These are phyloP conservation scores for Nemopilema nomurai DNA, from an alignment of 30 jellyfish, hydroid and myxozoan genomes.

Conservation along the genomic window DNA sequence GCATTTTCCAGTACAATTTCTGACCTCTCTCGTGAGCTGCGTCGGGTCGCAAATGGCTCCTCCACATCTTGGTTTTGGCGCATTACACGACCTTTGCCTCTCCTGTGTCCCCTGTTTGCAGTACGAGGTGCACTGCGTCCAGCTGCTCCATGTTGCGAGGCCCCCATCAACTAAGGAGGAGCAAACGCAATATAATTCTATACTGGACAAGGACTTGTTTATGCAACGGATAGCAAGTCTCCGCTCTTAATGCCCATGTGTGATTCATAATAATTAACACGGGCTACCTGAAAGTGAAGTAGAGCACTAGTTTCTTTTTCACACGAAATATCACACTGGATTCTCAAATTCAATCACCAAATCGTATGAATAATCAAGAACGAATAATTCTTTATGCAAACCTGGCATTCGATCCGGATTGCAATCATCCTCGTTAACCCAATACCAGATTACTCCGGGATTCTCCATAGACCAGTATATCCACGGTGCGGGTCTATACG, in stretches of 20 bases:
- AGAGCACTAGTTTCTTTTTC: too few species aligned
- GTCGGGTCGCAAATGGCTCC: slow-evolving; percentile 54
- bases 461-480: slow-evolving; percentile 8
- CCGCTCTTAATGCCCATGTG: too few species aligned
- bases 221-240: too few species aligned
- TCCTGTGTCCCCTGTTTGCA: slow-evolving; percentile 67
- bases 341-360: too few species aligned
- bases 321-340: too few species aligned
- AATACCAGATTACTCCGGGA: slow-evolving; percentile 86
- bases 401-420: slow-evolving; percentile 68
- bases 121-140: slow-evolving; percentile 69
- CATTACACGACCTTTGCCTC: slow-evolving; percentile 61
- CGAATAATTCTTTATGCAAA: too few species aligned
- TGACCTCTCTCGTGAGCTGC: background rate
- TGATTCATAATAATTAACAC: too few species aligned
- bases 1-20: slow-evolving; percentile 54
- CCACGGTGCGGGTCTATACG: slow-evolving; percentile 85
- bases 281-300: too few species aligned
- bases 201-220: too few species aligned
- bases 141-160: slow-evolving; percentile 67
- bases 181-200: too few species aligned
- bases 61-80: slow-evolving; percentile 74
- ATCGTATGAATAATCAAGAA: too few species aligned
- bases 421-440: slow-evolving; percentile 87
- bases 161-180: slow-evolving; percentile 71